Evolutionary conservation across 64 coral and sea anemone species (phyloP), one percentile per base, ranked within the genome.

Genomic region (Actinia equina): DNA sequence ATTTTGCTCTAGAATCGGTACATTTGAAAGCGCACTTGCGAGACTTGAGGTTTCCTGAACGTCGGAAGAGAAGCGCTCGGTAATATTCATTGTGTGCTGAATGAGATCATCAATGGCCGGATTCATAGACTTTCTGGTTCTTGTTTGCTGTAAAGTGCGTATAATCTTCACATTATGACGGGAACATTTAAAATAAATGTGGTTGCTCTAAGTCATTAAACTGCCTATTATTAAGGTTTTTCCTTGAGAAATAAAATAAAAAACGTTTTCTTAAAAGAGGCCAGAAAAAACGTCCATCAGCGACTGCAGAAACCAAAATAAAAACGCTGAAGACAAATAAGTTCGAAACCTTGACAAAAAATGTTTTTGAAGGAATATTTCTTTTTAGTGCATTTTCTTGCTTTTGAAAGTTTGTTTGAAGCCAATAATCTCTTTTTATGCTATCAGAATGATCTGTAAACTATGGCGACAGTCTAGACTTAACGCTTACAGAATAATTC

Each of bases 91-190:
- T 74, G 69, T 74, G 69, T 74, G 26, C 20, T 74, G 0, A 74
- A 74, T 41, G 69, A 12, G 25, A 26, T 74, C 23, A 74, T 74
- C 69, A 41, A 26, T 3, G 23, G 69, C 27, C 69, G 69, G 69
- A 74, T 74, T 74, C 7, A 10, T 26, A 74, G 69, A 74, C 69
- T 74, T 74, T 74, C 69, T 74, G 69, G 69, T 74, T 74, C 69
- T 74, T n/a, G 41, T 74, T 74, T 25, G 69, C 69, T 41, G 69
- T 74, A 74, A 74, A 74, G 26, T 27, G 26, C 25, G 10, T 41
- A 13, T 15, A 41, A 26, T 74, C 22, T 41, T 3, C 13, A 41
- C 37, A 74, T 41, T 9, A 74, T 74, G 69, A 74, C 69, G 69
- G 69, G n/a, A 16, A 13, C 10, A 74, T 37, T 74, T 10, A 74